Base-by-base conservation (phyloP, 2,113 vertebrate species). In the Mustela nigripes region DNA sequence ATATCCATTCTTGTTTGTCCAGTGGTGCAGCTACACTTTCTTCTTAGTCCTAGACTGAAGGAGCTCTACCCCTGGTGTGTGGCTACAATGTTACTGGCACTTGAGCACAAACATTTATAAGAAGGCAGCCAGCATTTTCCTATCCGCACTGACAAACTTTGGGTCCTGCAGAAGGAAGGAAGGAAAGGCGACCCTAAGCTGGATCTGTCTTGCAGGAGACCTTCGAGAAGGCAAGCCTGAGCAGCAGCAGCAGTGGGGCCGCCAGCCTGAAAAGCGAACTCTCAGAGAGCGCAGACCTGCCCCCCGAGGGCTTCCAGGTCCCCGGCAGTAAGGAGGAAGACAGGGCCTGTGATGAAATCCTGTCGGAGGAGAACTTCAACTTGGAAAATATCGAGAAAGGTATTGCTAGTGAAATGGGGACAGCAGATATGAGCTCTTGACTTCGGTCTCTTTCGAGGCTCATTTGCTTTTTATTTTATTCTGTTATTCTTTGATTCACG, bases 351-450 rank as follows among this genome's bases (percentile, higher is more conserved):
- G 97, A 99, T 4, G 98, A 97, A 88, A 15, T 94, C 28, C 76
- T 98, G n/a, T 94, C 93, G 0, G 96, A 99, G 62, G 97, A 98
- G 33, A 90, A 91, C 79, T 97, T 95, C 95, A 95, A 97, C 93
- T 36, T 95, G 91, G 98, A 98, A 56, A 98, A 95, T 26, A 93
- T 94, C 21, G 98, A 98, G 60, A 98, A 99, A 98, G 98, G 99
- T 98, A 97, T 28, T 33, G 12, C 16, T 2, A 15, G 71, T 39
- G 74, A 92, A 56, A 58, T 21, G 39, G 1, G 12, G 60, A 28
- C 10, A 9, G 8, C 11, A 0, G 42, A 10, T 48, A n/a, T 4
- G 0, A 1, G 6, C 36, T 0, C 24, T 10, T 48, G 0, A 11
- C 22, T 69, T 14, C 4, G 79, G 15, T 91, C 42, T 7, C 1